Conservation (phyloP, 2,797 vertebrate species). For the Mus minutoides region DNA sequence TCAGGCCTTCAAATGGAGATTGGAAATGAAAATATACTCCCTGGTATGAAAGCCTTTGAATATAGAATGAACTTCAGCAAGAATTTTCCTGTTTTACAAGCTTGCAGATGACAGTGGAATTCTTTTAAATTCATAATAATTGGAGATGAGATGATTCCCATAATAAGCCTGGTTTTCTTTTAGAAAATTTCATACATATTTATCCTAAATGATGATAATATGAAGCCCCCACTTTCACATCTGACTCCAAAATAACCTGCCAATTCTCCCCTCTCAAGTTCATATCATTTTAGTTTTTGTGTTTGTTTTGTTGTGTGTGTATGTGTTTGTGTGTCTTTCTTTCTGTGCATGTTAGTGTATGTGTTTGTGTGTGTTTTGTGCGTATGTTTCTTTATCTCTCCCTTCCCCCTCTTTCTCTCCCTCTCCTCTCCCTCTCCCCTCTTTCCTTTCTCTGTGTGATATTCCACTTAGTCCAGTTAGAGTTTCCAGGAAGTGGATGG, state of each 20-base stretch:
- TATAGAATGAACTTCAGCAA: neutral
- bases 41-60: neutral
- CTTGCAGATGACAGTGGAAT: neutral
- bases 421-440: too few species aligned
- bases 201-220: neutral
- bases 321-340: neutral
- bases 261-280: neutral
- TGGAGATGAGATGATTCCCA: neutral
- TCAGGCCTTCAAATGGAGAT: neutral
- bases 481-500: neutral
- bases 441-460: neutral
- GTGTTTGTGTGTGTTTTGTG: neutral
- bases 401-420: too few species aligned
- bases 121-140: neutral
- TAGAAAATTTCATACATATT: neutral
- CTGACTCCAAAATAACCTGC: too few species aligned
- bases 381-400: neutral
- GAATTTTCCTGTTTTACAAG: neutral
- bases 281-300: neutral
- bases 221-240: neutral
- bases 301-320: neutral
- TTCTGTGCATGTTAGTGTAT: neutral
- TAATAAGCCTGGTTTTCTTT: neutral
- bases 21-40: too few species aligned
- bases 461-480: neutral